Percentiles rank a stretch among this genome's conserved stretches.
phyloP scores from a whole-genome alignment of 2,113 vertebrate species.

The Nematolebias whitei region DNA sequence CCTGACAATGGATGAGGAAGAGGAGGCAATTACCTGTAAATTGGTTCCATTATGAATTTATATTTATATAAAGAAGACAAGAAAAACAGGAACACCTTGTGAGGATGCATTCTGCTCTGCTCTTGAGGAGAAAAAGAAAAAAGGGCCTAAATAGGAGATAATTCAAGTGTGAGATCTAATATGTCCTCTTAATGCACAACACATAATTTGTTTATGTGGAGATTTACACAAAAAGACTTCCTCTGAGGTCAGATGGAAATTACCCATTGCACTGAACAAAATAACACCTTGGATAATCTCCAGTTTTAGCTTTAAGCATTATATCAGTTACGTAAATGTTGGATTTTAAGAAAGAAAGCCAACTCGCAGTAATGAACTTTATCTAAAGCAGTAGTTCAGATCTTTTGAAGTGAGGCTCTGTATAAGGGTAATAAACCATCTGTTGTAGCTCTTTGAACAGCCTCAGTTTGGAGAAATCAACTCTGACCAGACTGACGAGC shows the following conservation, averaged over 20 bases:
- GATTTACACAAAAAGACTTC: constrained; percentile 19
- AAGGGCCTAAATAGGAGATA: constrained; percentile 22
- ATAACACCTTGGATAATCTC: constrained; percentile 16
- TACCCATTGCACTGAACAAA: constrained; percentile 6
- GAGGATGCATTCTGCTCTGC: constrained; percentile 34
- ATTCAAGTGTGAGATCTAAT: constrained; percentile 45
- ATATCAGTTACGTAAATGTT: no score
- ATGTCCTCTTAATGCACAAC: constrained; percentile 28
- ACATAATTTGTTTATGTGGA: constrained; percentile 7
- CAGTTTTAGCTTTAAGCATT: neutral
- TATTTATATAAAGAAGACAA: constrained; percentile 32
- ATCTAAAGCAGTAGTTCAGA: no score
- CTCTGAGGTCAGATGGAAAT: constrained; percentile 13
- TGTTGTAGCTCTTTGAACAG: no score
- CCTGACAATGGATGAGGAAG: constrained; percentile 20
- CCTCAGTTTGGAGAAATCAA: no score
- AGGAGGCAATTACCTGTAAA: constrained; percentile 58
- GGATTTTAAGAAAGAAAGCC: no score
- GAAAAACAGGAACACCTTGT: constrained; percentile 7
- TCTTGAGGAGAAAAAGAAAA: constrained; percentile 18
- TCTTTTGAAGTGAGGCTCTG: no score
- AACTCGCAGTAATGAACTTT: no score
- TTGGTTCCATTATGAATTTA: constrained; percentile 49
- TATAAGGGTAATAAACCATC: no score
- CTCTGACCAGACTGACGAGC: no score